Evolutionary conservation across 2,113 vertebrate species (phyloP), one percentile per base, ranked within the genome.

Genomic region (Oryzias melastigma): DNA sequence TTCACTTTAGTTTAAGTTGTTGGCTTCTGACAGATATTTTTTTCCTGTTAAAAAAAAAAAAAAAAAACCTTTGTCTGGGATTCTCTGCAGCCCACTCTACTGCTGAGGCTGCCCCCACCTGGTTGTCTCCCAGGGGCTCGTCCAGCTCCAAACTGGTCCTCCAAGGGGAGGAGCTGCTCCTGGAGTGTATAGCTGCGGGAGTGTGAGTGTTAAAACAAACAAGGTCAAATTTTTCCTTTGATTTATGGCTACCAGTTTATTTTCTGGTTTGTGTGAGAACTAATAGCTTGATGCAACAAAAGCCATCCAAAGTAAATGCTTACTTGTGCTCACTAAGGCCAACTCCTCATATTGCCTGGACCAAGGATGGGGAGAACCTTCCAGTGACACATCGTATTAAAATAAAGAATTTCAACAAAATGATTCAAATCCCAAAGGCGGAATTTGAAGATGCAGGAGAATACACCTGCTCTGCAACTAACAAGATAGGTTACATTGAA

Each of bases 121-220:
- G 98, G 92, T 87, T 99, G 89, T 94, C 93, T 24, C 97, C 97
- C 5, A 89, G 76, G 1, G 95, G 95, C 44, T 94, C 90, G 0
- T 84, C 92, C 0, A 98, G 95, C 91, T 93, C 92, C 77, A 92
- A 92, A 81, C 90, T 94, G 81, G 95, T 94, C 54, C 92, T 98
- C 18, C 85, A 92, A 2, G 97, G 96, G 20, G 94, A 93, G 81
- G 94, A 97, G 60, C 93, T 98, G 19, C 75, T 97, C 62, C 88
- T 99, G 76, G 96, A 98, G 84, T 99, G 97, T 75, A 96, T 99
- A 5, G 94, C 96, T 51, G 95, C 93, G 0, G 97, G 97, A 88
- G 88, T 97, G 97, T 99, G 92, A 35, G 97, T 95, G 2, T 59
- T 35, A 35, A 24, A 48, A 22, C 22, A 22, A 53, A 10, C 18